Evolutionary conservation across 2,888 invertebrate genomes (phyloP).

Genomic region (Dasysyrphus albostriatus): DNA sequence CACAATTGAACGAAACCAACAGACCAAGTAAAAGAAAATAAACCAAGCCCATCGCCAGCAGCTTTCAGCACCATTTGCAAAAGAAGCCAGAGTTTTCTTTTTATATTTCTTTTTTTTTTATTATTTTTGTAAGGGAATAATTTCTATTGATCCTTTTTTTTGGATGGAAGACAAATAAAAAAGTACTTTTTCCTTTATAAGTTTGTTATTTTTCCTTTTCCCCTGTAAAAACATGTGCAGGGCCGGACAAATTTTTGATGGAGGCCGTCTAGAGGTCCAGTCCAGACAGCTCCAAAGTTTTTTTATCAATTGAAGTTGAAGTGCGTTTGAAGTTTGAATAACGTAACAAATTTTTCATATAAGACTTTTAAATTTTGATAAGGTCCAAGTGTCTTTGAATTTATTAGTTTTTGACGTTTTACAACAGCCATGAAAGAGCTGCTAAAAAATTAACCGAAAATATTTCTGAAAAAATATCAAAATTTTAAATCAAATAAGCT

Average conservation of each 20-base stretch:
- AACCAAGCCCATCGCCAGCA: slow-evolving; percentile 38
- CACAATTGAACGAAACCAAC: slow-evolving; percentile 56
- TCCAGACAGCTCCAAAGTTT: no score
- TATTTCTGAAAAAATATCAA: no score
- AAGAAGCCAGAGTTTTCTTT: slow-evolving; percentile 40
- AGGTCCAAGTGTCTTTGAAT: no score
- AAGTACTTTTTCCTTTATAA: slow-evolving; percentile 27
- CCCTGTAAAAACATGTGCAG: slow-evolving; percentile 1
- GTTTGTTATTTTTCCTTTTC: slow-evolving; percentile 17
- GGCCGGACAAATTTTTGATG: not conserved
- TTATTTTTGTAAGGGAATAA: slow-evolving; percentile 17
- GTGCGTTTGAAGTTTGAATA: no score
- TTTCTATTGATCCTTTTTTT: slow-evolving; percentile 67
- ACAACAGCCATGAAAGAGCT: no score
- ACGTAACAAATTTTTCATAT: no score
- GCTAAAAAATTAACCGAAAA: no score
- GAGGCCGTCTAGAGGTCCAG: not conserved
- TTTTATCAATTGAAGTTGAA: no score
- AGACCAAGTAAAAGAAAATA: slow-evolving; percentile 44
- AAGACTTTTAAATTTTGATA: no score
- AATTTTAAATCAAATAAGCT: no score
- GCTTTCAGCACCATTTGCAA: slow-evolving; percentile 32
- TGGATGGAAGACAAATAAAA: slow-evolving; percentile 9
- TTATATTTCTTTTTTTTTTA: slow-evolving; percentile 41
- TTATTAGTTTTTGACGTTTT: no score